Base-by-base conservation (phyloP, 1,140 invertebrate species). In the Diploscapter pachys region DNA sequence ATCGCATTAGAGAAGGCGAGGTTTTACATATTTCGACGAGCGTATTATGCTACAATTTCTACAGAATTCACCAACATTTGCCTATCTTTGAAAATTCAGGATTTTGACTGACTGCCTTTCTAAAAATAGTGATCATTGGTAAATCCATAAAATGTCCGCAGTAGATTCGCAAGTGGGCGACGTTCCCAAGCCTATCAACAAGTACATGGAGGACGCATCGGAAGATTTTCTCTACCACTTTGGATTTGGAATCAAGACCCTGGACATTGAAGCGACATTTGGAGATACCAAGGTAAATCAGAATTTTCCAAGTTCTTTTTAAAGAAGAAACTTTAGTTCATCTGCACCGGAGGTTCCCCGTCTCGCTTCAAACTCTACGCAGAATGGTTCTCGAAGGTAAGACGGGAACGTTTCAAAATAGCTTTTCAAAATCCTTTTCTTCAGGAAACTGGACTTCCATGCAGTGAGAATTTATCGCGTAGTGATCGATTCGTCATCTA, bases 401-500 rank as follows among this genome's bases (percentile, higher is more conserved):
- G 31, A 31, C 31, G 1, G 71, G 78, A 92, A 95, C 88, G 92
- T 31, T 31, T 31, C 31, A 31, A 31, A 31, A 31, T 31, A 31
- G 1, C 31, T 31, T 31, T 31, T 31, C 31, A 0, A 31, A 31
- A 31, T 31, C 31, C 31, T 31, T 1, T 1, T 31, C 31, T 31
- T 31, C 31, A 73, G 78, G 92, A 95, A 88, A 92, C 95, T 77
- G 92, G 92, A 3, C 91, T 94, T 86, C 93, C 93, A 86, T 87
- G 95, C 77, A 93, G 93, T 0, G 91, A 92, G 78, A 94, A 98
- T 86, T 94, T 98, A 77, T 94, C 92, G 80, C 91, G 91, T 82
- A 95, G 93, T 6, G 94, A 96, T 86, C 89, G 95, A 80, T 99
- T 96, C 87, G 92, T 92, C 48, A 94, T 98, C 92, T 99, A 92